Evolutionary conservation across 2,113 vertebrate species (phyloP), one percentile per base, ranked within the genome.

Genomic region (Petrocephalus microphthalmus): DNA sequence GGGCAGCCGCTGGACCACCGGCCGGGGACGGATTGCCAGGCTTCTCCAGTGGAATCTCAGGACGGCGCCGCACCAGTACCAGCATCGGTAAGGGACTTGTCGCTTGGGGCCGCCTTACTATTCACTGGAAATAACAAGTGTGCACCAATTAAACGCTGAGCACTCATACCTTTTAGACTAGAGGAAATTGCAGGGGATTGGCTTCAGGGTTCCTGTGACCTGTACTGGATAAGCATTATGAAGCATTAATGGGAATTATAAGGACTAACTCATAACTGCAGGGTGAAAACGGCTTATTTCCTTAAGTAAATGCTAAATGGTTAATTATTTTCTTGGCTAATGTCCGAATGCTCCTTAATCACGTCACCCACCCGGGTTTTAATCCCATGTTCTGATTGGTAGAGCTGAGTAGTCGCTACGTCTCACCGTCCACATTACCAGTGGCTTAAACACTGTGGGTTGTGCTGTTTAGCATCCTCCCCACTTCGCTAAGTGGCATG

Each of bases 21-120:
- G 51, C 95, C 60, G 57, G 87, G 94, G 92, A 91, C 94, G 74
- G 96, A 93, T 0, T 13, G 91, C 0, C n/a, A 90, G 25, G 87
- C 95, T 2, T 96, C 94, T 0, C 95, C 97, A 0, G 91, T 98
- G 71, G 96, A 97, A 81, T 88, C 97, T 0, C 96, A 95, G 2
- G 96, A 98, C 25, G 96, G 97, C 91, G 93, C 90, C 47, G 94
- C 97, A 45, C 97, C 97, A 89, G 93, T 98, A 88, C 93, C 96
- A 0, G 96, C 94, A 85, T 92, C 93, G 92, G 98, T 99, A 95
- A 95, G 96, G 71, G 11, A 85, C 47, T 90, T 64, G 0, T 0
- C 33, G 4, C n/a, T 54, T 85, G 67, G 15, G 56, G 78, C 81
- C 84, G 25, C 19, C 22, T 60, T 53, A n/a, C 17, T 33, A 33